These are phyloP conservation scores for Cremastinae sp. DNA, from an alignment of 2,888 invertebrate species.

Conservation along the genomic window DNA sequence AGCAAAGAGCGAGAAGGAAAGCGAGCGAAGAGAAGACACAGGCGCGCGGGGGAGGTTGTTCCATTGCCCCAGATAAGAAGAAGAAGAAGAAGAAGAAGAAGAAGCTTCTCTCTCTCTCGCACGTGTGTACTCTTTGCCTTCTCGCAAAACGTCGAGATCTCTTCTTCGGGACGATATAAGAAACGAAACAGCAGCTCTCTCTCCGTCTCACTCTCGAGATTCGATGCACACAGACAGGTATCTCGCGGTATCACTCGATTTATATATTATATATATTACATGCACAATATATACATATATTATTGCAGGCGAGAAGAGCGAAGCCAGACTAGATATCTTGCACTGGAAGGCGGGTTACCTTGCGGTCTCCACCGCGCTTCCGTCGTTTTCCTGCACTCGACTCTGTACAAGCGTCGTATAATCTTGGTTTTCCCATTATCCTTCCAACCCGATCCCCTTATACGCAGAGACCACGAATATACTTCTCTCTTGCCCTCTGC, in stretches of 20 bases:
- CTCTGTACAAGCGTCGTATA: constrained; percentile 40
- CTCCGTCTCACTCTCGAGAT: not conserved
- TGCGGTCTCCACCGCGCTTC: constrained; percentile 53
- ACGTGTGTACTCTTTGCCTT: constrained; percentile 39
- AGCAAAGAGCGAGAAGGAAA: constrained; percentile 4
- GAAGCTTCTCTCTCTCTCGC: constrained; percentile 39
- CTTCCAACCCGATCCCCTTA: constrained; percentile 24
- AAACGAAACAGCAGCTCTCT: constrained; percentile 47
- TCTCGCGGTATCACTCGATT: constrained; percentile 1
- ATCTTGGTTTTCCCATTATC: constrained; percentile 45
- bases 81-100: no score
- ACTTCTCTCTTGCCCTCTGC: not conserved
- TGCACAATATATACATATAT: no score
- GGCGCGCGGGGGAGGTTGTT: constrained; percentile 64
- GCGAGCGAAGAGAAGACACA: constrained; percentile 25
- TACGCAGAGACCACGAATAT: constrained; percentile 22
- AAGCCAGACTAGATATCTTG: constrained; percentile 45
- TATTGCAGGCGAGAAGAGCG: constrained; percentile 41
- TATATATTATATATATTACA: no score
- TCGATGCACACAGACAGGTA: not conserved
- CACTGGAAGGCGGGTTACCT: constrained; percentile 42
- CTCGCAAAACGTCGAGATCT: constrained; percentile 49
- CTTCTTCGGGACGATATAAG: constrained; percentile 53
- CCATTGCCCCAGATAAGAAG: constrained; percentile 75
- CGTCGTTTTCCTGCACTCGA: constrained; percentile 50